Conservation (phyloP, 2,113 vertebrate species). For the Dissostichus mawsoni region DNA sequence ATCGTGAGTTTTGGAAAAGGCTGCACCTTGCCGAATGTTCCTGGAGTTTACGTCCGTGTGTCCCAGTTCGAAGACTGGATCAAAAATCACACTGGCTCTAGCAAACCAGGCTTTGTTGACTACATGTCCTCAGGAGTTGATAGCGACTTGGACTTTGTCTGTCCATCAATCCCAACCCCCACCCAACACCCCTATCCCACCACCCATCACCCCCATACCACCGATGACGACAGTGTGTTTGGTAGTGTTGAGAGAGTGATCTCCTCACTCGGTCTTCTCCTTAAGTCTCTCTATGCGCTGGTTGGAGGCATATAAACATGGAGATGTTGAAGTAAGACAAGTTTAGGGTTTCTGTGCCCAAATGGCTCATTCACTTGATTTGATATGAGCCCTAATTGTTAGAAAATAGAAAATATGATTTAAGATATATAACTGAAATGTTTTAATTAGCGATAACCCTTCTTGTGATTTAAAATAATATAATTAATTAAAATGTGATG, state of each 20-base stretch:
- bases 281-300: not conserved
- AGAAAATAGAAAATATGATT: not conserved
- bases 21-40: constrained; percentile 32
- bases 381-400: not conserved
- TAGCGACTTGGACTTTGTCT: not conserved
- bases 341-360: not conserved
- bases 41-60: constrained; percentile 87
- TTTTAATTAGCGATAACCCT: not conserved
- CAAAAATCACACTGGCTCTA: not conserved
- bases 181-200: too few relatives aligned
- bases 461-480: too few relatives aligned
- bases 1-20: constrained; percentile 86
- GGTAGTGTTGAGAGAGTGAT: constrained; percentile 4
- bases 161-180: too few relatives aligned
- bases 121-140: not conserved
- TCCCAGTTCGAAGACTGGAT: constrained; percentile 87
- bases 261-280: not conserved
- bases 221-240: not conserved
- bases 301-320: not conserved
- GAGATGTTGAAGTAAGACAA: too few relatives aligned
- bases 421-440: not conserved
- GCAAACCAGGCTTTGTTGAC: constrained; percentile 35
- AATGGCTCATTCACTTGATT: not conserved
- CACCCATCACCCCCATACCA: not conserved
- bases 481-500: too few relatives aligned